Evolutionary conservation across 1,140 invertebrate genomes (phyloP), one percentile per base, ranked within the genome.

Genomic region (Aphaenogaster floridana): DNA sequence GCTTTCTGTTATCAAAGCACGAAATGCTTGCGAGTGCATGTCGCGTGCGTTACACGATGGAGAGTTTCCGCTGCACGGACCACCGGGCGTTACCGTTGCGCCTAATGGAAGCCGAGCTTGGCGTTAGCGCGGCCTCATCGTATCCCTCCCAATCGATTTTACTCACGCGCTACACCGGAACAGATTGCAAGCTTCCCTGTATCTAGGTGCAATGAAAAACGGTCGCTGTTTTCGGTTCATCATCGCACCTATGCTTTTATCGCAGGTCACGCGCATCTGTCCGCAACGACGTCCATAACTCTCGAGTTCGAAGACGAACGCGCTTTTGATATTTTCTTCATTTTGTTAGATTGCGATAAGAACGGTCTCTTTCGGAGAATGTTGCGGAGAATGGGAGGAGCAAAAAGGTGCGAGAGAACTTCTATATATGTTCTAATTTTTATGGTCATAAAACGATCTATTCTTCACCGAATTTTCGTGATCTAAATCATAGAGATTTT

Each of bases 91-190:
- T 81, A 68, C 42, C 78, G 54, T 72, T 71, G 78, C 52, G 78
- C 66, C 39, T 71, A 86, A 86, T 86, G 86, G 78, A 86, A 83
- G 50, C 21, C 66, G 66, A 83, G 69, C 80, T 50, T 34, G 28
- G 54, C 54, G 39, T 72, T 59, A 72, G 68, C 28, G 34, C 34
- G 34, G 11, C 48, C 63, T 68, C 78, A 66, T 68, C 80, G 52
- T 74, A 74, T 74, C 68, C 68, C 68, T 59, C 3, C 15, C 77
- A n/a, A 83, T 84, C 78, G 88, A 89, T 89, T 90, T 78, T 45
- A 72, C 84, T 89, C 89, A 89, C 88, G 77, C 85, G 76, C 39
- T 81, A 48, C 34, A 28, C 61, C 57, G 39, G 79, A 64, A 89
- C 59, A 59, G 74, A 52, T 81, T 69, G 59, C 48, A 80, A 69